Conservation (phyloP, 2,797 vertebrate species). For the Diceros bicornis region DNA sequence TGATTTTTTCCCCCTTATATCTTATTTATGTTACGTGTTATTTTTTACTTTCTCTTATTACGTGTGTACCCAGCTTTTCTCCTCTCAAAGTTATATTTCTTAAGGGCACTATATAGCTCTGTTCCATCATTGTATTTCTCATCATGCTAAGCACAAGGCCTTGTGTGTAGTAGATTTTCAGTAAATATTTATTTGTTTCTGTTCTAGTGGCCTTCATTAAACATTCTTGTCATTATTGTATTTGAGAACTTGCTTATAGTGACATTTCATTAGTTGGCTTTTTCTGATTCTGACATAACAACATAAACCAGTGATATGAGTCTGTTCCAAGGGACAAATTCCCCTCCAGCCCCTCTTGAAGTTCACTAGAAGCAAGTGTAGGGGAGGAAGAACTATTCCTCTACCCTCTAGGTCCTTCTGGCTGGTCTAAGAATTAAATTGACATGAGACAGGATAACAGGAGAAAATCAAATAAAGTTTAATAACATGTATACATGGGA, state of each 20-base stretch:
- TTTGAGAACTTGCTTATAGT: not conserved
- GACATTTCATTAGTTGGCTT: not conserved
- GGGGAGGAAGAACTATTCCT: too few species aligned
- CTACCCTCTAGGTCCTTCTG: too few species aligned
- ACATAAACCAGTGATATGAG: not conserved
- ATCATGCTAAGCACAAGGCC: not conserved
- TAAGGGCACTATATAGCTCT: not conserved
- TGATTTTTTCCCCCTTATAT: not conserved
- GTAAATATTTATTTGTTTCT: not conserved
- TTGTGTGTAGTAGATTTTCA: not conserved
- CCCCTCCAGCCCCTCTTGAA: not conserved
- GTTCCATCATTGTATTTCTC: not conserved
- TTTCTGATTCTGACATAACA: not conserved
- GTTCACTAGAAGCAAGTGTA: not conserved
- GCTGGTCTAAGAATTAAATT: too few species aligned
- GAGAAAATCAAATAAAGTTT: too few species aligned
- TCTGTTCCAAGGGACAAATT: not conserved
- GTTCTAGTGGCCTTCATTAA: not conserved
- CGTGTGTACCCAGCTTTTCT: not conserved
- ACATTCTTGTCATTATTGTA: not conserved
- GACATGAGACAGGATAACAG: too few species aligned
- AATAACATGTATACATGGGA: too few species aligned
- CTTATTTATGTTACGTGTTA: not conserved
- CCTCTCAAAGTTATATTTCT: conserved; percentile 15
- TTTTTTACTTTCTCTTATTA: conserved; percentile 17